Evolutionary conservation across 2,113 vertebrate species (phyloP).

Genomic region (Tupaia tana): DNA sequence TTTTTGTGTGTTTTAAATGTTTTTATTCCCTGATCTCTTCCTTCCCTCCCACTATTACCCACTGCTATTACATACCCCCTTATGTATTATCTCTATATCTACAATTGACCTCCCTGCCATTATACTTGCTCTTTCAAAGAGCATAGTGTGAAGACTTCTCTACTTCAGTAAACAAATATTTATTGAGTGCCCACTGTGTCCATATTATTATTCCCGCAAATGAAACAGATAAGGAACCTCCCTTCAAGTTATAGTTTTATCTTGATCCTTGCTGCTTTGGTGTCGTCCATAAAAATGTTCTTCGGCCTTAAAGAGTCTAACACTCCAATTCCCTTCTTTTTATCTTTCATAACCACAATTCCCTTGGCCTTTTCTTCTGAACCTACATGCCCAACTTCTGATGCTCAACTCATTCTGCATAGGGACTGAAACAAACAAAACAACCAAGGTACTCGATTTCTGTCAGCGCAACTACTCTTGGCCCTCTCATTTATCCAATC

Average conservation of each 20-base stretch:
- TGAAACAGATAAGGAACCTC: background rate
- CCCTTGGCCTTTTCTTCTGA: background rate
- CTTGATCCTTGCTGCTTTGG: background rate
- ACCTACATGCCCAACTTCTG: background rate
- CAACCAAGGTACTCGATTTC: too few species aligned
- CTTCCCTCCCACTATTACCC: too few species aligned
- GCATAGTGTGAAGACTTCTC: background rate
- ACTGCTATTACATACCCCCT: too few species aligned
- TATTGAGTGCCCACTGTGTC: background rate
- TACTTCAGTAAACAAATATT: background rate
- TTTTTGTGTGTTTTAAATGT: too few species aligned
- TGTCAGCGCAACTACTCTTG: background rate
- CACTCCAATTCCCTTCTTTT: background rate
- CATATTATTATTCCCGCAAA: background rate
- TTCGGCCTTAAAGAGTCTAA: background rate
- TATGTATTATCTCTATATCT: too few species aligned
- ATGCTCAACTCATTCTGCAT: background rate
- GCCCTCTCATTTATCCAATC: background rate
- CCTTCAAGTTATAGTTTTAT: background rate
- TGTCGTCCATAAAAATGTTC: background rate
- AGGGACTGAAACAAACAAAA: background rate
- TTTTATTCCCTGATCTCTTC: too few species aligned
- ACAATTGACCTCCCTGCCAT: too few species aligned
- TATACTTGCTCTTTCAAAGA: background rate
- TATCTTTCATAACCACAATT: background rate